phyloP scores from a whole-genome alignment of 2,113 vertebrate species.

The Dipodomys ordii region DNA sequence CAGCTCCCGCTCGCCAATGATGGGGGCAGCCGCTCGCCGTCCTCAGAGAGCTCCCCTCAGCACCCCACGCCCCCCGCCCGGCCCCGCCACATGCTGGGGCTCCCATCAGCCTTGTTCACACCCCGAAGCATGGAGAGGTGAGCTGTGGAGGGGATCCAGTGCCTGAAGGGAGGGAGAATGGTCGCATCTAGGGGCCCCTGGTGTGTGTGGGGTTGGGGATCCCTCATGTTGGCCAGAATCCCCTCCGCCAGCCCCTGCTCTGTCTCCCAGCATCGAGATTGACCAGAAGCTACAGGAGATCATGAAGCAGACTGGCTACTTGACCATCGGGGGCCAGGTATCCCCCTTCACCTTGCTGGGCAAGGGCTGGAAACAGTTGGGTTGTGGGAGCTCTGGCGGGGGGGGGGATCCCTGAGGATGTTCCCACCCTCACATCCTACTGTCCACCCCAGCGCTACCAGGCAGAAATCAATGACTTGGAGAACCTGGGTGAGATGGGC shows the following conservation, averaged over 20 bases:
- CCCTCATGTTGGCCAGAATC: background rate
- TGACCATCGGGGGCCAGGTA: constrained; percentile 96
- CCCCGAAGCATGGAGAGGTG: constrained; percentile 96
- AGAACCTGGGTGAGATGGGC: constrained; percentile 96
- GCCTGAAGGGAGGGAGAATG: background rate
- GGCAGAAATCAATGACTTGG: constrained; percentile 94
- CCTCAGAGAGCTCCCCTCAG: constrained; percentile 93
- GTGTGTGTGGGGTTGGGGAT: background rate
- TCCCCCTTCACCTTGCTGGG: background rate
- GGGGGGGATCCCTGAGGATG: background rate
- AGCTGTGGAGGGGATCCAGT: background rate
- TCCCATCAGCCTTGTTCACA: constrained; percentile 89
- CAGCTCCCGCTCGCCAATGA: constrained; percentile 94
- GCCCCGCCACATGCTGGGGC: constrained; percentile 92
- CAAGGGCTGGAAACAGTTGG: background rate
- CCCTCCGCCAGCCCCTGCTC: background rate
- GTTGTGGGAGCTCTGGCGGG: background rate
- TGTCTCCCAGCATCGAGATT: constrained; percentile 92
- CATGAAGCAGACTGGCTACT: constrained; percentile 97
- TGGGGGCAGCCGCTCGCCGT: constrained; percentile 92
- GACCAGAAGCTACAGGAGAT: constrained; percentile 98
- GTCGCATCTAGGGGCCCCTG: no score
- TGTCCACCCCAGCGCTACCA: constrained; percentile 90
- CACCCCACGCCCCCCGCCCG: constrained; percentile 91
- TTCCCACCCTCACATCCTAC: background rate